Conservation (phyloP, 2,888 invertebrate species). For the Drosophila barbarae region DNA sequence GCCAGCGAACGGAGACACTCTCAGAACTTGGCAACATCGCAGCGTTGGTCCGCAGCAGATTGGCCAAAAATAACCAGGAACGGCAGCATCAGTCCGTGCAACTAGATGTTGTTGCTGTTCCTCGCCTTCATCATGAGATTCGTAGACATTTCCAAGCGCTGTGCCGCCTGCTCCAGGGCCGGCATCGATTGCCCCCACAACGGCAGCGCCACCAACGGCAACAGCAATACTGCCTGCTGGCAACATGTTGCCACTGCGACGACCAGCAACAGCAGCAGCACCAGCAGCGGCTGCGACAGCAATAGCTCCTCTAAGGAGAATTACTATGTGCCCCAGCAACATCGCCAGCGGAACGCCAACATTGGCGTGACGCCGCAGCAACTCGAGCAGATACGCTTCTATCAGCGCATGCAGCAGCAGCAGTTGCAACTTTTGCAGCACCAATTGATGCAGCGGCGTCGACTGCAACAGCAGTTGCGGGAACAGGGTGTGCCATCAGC, state of each 20-base stretch:
- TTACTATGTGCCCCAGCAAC: constrained; percentile 65
- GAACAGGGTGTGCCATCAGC: constrained; percentile 67
- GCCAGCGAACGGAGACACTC: constrained; percentile 12
- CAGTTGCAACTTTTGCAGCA: constrained; percentile 78
- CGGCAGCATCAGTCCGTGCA: constrained; percentile 56
- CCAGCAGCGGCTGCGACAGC: constrained; percentile 76
- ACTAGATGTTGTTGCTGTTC: constrained; percentile 80
- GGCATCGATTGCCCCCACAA: constrained; percentile 52
- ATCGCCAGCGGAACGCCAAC: constrained; percentile 54
- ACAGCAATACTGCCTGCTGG: constrained; percentile 58
- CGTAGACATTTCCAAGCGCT: constrained; percentile 79
- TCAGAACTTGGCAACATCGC: constrained; percentile 56
- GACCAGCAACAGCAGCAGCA: constrained; percentile 68
- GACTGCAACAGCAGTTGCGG: constrained; percentile 76
- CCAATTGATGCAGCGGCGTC: constrained; percentile 79
- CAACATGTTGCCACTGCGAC: constrained; percentile 64
- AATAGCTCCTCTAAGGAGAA: constrained; percentile 77
- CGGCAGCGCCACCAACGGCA: constrained; percentile 24
- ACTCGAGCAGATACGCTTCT: constrained; percentile 81
- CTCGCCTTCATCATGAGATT: constrained; percentile 79
- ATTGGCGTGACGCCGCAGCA: constrained; percentile 82
- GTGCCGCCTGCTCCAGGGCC: constrained; percentile 56
- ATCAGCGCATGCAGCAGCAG: constrained; percentile 79
- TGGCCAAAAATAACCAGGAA: constrained; percentile 52
- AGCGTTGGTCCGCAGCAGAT: constrained; percentile 65